Conservation (phyloP, 2,797 vertebrate genomes). For the Rhinophrynus dorsalis region DNA sequence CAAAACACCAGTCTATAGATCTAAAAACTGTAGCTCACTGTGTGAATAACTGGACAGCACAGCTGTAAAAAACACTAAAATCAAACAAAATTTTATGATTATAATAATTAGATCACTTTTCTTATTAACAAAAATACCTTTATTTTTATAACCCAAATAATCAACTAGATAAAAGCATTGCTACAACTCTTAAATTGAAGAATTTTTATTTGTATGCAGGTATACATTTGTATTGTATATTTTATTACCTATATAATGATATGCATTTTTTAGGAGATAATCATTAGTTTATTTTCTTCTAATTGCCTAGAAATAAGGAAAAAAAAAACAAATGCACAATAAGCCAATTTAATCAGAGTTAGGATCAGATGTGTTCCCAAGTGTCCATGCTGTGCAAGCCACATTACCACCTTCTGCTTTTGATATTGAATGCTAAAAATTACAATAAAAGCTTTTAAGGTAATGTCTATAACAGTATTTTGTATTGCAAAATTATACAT, state of each 20-base stretch:
- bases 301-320: not conserved
- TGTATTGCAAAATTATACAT: not conserved
- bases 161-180: too few species aligned
- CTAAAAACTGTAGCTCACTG: too few species aligned
- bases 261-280: not conserved
- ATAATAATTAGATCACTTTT: too few species aligned
- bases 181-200: too few species aligned
- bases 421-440: not conserved
- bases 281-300: not conserved
- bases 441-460: not conserved
- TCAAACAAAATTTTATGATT: too few species aligned
- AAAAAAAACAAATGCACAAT: not conserved
- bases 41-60: too few species aligned
- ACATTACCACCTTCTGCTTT: not conserved
- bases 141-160: too few species aligned
- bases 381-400: not conserved
- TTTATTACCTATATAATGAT: not conserved
- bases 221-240: too few species aligned
- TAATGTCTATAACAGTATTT: not conserved
- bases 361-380: constrained; percentile 2
- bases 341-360: not conserved
- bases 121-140: too few species aligned
- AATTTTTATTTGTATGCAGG: too few species aligned
- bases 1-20: too few species aligned
- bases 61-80: too few species aligned